Evolutionary conservation across 53 echinoderm and acorn worm genomes (phyloP), one percentile per base, ranked within the genome.

Genomic region (Zoroaster sp.): DNA sequence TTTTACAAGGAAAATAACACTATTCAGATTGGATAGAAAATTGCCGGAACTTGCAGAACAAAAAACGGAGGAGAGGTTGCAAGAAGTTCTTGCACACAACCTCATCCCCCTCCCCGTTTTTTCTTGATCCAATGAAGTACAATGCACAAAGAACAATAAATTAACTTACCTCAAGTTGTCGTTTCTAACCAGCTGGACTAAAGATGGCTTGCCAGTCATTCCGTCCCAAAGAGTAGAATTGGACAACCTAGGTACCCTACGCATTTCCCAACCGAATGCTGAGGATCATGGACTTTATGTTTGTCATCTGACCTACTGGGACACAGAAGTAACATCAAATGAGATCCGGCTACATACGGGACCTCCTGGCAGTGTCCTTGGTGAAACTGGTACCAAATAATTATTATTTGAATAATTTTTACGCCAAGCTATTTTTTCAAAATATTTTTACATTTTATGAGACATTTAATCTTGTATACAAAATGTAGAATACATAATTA

Each of bases 321-420:
- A 69, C 15, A 36, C 51, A 1, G 52, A 46, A 21, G 71, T 85
- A 34, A 85, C 71, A 10, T 69, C 85, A 20, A 85, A 85, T 66
- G 37, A 85, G 9, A 52, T 85, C 46, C 85, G 85, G 15, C 36
- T 85, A 21, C 85, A 85, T 70, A 14, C 85, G 35, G 85, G 71
- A 35, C 85, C 70, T 4, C 85, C 85, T 2, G 72, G 38, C 3
- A 37, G 28, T 2, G 18, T 45, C 4, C 85, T 85, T 21, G 85
- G 85, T 3, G 85, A 85, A 71, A 69, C 49, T 8, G 42, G 85
- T 85, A 83, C 17, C 7, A 21, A 34, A 8, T 4, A n/a, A 3
- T 34, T 33, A 39, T 32, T 23, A 5, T 25, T 32, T 31, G 31
- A 31, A 3, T 25, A 4, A 25, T 7, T 32, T 6, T 4, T 68